Base-by-base conservation (phyloP, 92 coral and sea anemone genomes). In the Phymanthus crucifer region DNA sequence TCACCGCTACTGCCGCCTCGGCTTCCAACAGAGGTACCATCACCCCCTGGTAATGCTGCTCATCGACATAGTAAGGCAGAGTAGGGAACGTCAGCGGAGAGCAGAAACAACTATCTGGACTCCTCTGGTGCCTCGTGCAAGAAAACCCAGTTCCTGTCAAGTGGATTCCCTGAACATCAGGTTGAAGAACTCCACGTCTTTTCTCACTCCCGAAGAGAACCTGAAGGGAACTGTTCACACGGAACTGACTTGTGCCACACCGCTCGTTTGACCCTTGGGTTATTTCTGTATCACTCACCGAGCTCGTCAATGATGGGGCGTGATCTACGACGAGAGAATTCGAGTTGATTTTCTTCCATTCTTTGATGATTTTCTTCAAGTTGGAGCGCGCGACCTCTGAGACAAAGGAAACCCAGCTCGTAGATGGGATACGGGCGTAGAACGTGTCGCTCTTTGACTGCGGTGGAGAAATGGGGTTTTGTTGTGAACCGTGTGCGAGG, bases 61-160 rank as follows among this genome's bases (percentile, higher is more conserved):
- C 86, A 38, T 87, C 89, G 32, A 77, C 57, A 73, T 95, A 95
- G 33, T 68, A 77, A 48, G 83, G 72, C 71, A 75, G 83, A 0
- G 91, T 84, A 19, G 84, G 83, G 31, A 69, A 57, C 83, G 70
- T 50, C 72, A 79, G 82, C 33, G 90, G 75, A 33, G 69, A 79
- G 16, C 89, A 87, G 71, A 93, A 95, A 40, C 89, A 78, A 26
- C 79, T 78, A 3, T 78, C 90, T 24, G 98, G 92, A 54, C 71
- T 83, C 36, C 92, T 89, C 24, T 84, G 93, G 81, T 95, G 98
- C 57, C 77, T 86, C 64, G 89, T 76, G 32, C 98, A 95, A 40
- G 92, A 93, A 76, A 90, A 75, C 13, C 82, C 48, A 1, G 89
- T 37, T 4, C 87, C 83, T 9, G 88, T 70, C 8, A 90, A 75